Percentiles rank a stretch among this genome's conserved stretches.
Conservation (phyloP, 2,113 vertebrate genomes). For the Orientallactaga bullata region DNA sequence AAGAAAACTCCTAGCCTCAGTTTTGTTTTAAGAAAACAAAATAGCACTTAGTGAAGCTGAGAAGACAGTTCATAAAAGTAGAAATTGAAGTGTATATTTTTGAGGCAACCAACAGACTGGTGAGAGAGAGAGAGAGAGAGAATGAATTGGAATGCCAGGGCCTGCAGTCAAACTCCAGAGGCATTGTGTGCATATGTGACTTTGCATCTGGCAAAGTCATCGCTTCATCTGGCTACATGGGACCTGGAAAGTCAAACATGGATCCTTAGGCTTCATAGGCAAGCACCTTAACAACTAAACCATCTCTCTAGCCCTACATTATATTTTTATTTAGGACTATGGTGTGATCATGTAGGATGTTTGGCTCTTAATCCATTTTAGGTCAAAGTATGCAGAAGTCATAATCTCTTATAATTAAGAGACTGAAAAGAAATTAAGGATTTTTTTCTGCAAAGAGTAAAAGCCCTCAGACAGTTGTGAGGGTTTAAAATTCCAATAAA, state of each 20-base stretch:
- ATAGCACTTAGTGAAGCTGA: slow-evolving; percentile 19
- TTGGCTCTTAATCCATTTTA: background rate
- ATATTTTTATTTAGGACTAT: background rate
- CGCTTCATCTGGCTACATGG: too few species aligned
- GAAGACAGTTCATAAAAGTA: slow-evolving; percentile 44
- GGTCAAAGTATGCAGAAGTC: slow-evolving; percentile 36
- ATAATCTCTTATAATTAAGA: slow-evolving; percentile 27
- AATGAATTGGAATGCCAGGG: too few species aligned
- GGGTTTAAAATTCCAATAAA: background rate
- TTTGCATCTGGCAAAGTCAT: too few species aligned
- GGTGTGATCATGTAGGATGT: background rate
- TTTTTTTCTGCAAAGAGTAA: slow-evolving; percentile 49
- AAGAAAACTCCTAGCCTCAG: background rate
- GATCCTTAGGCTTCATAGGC: too few species aligned
- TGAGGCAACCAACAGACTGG: too few species aligned
- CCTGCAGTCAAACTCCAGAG: too few species aligned
- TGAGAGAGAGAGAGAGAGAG: too few species aligned
- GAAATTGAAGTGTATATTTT: too few species aligned
- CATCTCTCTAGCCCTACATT: too few species aligned
- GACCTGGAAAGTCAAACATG: too few species aligned
- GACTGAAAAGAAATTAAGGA: slow-evolving; percentile 17
- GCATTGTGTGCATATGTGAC: too few species aligned
- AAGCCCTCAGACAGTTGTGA: background rate
- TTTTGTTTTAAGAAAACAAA: slow-evolving; percentile 57
- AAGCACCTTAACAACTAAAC: too few species aligned